Conservation (phyloP, 92 coral and sea anemone species). For the Micromussa lordhowensis region DNA sequence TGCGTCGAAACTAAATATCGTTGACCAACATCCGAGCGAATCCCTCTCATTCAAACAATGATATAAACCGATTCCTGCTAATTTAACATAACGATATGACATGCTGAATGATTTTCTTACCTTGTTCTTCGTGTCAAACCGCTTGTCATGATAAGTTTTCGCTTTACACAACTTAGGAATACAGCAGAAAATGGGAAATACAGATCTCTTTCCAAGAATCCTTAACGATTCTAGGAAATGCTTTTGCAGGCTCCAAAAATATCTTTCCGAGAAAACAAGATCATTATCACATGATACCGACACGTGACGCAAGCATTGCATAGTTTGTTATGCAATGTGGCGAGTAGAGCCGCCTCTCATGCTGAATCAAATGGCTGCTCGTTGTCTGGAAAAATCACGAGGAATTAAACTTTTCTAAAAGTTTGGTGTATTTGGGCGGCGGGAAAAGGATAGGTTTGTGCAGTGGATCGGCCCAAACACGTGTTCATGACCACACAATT, state of each 20-base stretch:
- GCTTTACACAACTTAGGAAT: neutral
- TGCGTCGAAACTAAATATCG: neutral
- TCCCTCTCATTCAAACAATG: neutral
- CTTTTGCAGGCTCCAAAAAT: neutral
- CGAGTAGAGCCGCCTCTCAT: too few species aligned
- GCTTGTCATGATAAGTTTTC: neutral
- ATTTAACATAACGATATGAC: neutral
- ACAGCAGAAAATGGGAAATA: neutral
- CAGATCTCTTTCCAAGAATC: neutral
- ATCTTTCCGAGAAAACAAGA: neutral
- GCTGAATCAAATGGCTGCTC: too few species aligned
- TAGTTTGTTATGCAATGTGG: too few species aligned
- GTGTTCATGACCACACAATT: too few species aligned
- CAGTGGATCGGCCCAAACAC: too few species aligned
- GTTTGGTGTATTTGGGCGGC: too few species aligned
- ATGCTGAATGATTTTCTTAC: neutral
- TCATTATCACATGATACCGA: neutral
- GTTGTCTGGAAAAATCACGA: too few species aligned
- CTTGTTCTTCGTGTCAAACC: neutral
- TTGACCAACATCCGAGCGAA: neutral
- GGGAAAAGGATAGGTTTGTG: too few species aligned
- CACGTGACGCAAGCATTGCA: neutral
- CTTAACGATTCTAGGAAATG: neutral
- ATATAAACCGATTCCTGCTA: neutral
- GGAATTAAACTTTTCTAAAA: too few species aligned